Percentiles rank a stretch among this genome's conserved stretches.
Conservation (phyloP, 2,888 invertebrate species). For the Pristionchus fissidentatus region DNA sequence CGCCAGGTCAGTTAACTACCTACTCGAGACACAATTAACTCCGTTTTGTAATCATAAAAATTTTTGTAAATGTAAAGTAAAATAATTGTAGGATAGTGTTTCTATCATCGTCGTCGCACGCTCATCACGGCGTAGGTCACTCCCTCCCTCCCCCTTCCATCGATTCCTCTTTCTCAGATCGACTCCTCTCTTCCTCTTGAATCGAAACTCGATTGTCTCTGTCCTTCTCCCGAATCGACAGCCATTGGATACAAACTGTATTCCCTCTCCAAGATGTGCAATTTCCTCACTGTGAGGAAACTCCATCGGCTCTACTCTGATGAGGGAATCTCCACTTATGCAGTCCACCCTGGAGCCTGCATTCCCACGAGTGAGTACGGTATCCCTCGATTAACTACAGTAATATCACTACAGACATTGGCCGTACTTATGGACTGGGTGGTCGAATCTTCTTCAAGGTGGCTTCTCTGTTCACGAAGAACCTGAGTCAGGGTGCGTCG, state of each 20-base stretch:
- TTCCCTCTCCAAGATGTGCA: conserved; percentile 41
- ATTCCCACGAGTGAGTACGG: conserved; percentile 18
- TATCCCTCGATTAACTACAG: not conserved
- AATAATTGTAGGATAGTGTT: not conserved
- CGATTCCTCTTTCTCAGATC: not conserved
- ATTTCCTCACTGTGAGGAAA: conserved; percentile 23
- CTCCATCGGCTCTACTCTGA: not conserved
- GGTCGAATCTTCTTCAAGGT: conserved; percentile 36
- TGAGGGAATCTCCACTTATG: conserved; percentile 30
- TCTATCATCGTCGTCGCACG: conserved; percentile 15
- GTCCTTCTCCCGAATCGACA: not conserved
- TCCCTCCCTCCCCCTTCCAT: not conserved
- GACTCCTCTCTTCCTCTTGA: not conserved
- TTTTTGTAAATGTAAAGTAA: too few species aligned
- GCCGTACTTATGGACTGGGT: conserved; percentile 2
- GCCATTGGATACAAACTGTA: conserved; percentile 35
- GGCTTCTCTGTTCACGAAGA: conserved; percentile 18
- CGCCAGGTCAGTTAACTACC: conserved; percentile 1
- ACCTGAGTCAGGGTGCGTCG: conserved; percentile 41
- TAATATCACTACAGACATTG: not conserved
- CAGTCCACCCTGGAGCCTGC: conserved; percentile 41
- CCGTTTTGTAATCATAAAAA: too few species aligned
- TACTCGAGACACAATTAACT: not conserved
- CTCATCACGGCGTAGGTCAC: conserved; percentile 16
- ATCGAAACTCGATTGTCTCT: conserved; percentile 5